Base-by-base conservation (phyloP, 2,113 vertebrate species). In the Gnathonemus longibarbis region DNA sequence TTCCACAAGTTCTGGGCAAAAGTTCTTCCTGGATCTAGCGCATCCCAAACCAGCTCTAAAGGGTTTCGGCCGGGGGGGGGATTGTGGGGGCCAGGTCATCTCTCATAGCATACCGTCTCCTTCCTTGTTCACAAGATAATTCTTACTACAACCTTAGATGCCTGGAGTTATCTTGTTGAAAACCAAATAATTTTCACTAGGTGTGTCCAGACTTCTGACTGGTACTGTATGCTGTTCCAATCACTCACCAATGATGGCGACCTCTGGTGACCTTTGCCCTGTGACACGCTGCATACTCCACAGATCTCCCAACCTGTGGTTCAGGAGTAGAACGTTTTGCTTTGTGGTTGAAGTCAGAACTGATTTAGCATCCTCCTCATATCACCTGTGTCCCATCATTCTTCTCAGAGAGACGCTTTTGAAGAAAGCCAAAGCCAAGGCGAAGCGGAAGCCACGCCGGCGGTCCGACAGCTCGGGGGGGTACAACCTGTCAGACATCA, bases 381-480 rank as follows among this genome's bases (percentile, higher is more conserved):
- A 1, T 35, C 17, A 42, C 3, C 15, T 80, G 15, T 19, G 35
- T 15, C 17, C 0, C 74, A 7, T 80, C 35, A 7, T 19, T 93
- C 45, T 88, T 90, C 90, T 83, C 85, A 99, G 98, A 91, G 98
- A 99, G 94, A 94, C 93, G 21, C 93, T 97, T 84, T 94, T 98
- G 52, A 99, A 98, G 94, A 99, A 95, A 92, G 97, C 96, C 74
- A 99, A 98, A 95, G 94, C 95, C n/a, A 99, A 97, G 92, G 97
- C 97, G 27, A 99, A 97, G 94, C 99, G 96, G 96, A 99, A 99
- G 93, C 96, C 97, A 88, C 95, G 98, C 70, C 96, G 96, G 88
- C 97, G 98, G 2, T 98, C 96, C 0, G 97, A 99, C 95, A 99
- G 98, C 93, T 98, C 97, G 89, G 98, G 98, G 87, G 98, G 98